phyloP scores from a whole-genome alignment of 2,888 invertebrate genomes.

The Drosophila stalkeri region DNA sequence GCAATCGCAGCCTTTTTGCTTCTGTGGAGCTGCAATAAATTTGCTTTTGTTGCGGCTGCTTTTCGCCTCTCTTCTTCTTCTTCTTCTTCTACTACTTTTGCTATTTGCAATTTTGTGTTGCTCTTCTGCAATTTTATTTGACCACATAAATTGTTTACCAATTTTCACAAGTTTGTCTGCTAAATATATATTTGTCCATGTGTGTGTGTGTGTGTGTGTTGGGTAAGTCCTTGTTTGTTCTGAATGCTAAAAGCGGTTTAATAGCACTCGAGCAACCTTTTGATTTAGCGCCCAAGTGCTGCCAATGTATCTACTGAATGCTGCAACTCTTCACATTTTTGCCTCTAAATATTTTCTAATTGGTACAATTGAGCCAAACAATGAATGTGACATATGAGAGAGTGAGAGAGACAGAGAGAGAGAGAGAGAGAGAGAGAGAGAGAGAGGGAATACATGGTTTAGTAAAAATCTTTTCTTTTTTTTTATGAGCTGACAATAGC shows the following conservation, averaged over 20 bases:
- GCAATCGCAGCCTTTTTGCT: slow-evolving; percentile 52
- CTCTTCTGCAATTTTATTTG: slow-evolving; percentile 69
- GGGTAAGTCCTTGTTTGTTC: slow-evolving; percentile 51
- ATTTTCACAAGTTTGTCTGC: slow-evolving; percentile 69
- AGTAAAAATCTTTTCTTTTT: neutral
- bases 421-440: neutral
- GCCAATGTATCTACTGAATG: slow-evolving; percentile 9
- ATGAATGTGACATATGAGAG: neutral
- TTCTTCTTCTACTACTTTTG: slow-evolving; percentile 17
- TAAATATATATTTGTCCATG: slow-evolving; percentile 11
- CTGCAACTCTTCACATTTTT: slow-evolving; percentile 9
- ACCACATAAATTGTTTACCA: slow-evolving; percentile 81
- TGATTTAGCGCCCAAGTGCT: slow-evolving; percentile 56
- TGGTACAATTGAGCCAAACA: slow-evolving; percentile 42
- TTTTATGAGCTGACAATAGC: slow-evolving; percentile 9
- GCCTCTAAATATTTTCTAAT: slow-evolving; percentile 45
- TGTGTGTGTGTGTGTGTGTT: slow-evolving; percentile 15
- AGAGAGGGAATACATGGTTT: neutral
- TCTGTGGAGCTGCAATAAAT: slow-evolving; percentile 62
- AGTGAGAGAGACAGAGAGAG: neutral
- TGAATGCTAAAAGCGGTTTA: slow-evolving; percentile 65
- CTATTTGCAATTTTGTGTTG: slow-evolving; percentile 17
- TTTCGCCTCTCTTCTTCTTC: slow-evolving; percentile 21
- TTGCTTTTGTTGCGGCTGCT: slow-evolving; percentile 61
- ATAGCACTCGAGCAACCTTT: slow-evolving; percentile 53